Evolutionary conservation across 1,140 invertebrate genomes (phyloP).

Genomic region (Bombyx mori): DNA sequence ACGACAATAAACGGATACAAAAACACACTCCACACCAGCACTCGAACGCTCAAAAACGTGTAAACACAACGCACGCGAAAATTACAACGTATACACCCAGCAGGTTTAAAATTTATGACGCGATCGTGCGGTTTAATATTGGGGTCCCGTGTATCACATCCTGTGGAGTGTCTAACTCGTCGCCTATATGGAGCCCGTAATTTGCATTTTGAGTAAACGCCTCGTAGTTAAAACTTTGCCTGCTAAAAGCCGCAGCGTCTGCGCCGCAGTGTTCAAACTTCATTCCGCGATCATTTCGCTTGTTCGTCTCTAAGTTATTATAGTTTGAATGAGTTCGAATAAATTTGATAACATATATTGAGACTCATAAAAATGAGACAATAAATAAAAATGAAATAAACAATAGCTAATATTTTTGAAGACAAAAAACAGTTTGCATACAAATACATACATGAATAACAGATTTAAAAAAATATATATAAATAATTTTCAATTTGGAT

Average conservation of each 20-base stretch:
- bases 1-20: too few species aligned
- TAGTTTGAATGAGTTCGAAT: slow-evolving; percentile 10
- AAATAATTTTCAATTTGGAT: too few species aligned
- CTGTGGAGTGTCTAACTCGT: slow-evolving; percentile 34
- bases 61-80: slow-evolving; percentile 29
- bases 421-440: too few species aligned
- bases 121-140: slow-evolving; percentile 59
- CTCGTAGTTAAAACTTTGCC: slow-evolving; percentile 53
- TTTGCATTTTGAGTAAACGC: slow-evolving; percentile 57
- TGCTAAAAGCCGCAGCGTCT: slow-evolving; percentile 41
- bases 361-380: too few species aligned
- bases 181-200: slow-evolving; percentile 40
- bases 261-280: slow-evolving; percentile 33
- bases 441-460: too few species aligned
- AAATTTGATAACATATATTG: too few species aligned
- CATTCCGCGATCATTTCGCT: slow-evolving; percentile 19
- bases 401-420: too few species aligned
- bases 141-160: slow-evolving; percentile 50
- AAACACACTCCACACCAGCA: too few species aligned
- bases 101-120: slow-evolving; percentile 44
- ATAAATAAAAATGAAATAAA: too few species aligned
- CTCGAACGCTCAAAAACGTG: slow-evolving; percentile 25
- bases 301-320: slow-evolving; percentile 9
- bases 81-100: slow-evolving; percentile 37
- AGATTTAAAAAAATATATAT: too few species aligned